A percentile compares a stretch with the other conserved stretches of the same genome.
Evolutionary conservation across 2,797 vertebrate species (phyloP).

Genomic region (Malurus leucopterus): DNA sequence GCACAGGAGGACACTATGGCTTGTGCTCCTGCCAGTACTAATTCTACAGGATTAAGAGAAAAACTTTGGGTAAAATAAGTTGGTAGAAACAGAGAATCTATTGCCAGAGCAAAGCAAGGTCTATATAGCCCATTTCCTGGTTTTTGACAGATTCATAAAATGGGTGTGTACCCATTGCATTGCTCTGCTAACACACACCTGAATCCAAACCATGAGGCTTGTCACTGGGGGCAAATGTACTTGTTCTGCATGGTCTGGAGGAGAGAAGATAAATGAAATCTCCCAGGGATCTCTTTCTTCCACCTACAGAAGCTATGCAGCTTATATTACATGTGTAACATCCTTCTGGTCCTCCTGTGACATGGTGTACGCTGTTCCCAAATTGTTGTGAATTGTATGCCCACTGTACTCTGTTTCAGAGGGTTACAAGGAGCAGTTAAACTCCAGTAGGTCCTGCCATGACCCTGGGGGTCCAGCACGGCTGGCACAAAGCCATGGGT

Average conservation of each 20-base stretch:
- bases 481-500: background rate
- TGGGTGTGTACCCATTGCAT: background rate
- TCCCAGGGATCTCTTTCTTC: background rate
- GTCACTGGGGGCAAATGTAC: accelerated
- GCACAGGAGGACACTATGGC: background rate
- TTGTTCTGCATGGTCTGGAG: background rate
- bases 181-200: background rate
- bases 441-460: background rate
- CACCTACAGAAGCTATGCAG: background rate
- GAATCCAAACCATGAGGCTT: background rate
- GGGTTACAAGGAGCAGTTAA: background rate
- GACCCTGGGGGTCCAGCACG: accelerated
- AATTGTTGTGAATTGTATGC: background rate
- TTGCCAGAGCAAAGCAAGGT: background rate
- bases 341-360: background rate
- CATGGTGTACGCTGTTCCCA: background rate
- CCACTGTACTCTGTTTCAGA: background rate
- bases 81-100: background rate
- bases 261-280: background rate
- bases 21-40: background rate
- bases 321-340: background rate
- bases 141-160: background rate
- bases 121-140: background rate
- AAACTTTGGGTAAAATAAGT: background rate
- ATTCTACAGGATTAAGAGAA: background rate